Base-by-base conservation (phyloP, 1,140 invertebrate genomes). In the Steinernema khuongi region DNA sequence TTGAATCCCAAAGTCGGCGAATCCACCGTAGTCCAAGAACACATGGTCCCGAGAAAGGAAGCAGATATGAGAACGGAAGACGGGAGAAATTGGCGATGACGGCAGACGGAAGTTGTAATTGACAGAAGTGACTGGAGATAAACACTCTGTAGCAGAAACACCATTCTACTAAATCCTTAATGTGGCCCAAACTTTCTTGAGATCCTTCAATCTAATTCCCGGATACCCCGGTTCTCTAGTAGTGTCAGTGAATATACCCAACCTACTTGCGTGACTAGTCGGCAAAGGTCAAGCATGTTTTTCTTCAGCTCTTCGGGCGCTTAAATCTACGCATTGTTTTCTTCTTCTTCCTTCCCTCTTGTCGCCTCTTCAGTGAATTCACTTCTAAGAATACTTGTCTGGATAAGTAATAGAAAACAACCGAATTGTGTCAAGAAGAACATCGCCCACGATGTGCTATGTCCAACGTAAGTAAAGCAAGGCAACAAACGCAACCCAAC, bases 321-420 rank as follows among this genome's bases (percentile, higher is more conserved):
- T 43, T 43, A 36, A 19, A 41, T 43, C 17, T 70, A 18, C 0
- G 44, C 69, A 28, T 44, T 44, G 31, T 44, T 44, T 70, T 70
- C 69, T 43, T 70, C 69, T 70, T 70, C 69, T 70, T 32, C 60
- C 19, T 50, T 29, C 36, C 60, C 69, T 1, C 69, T 36, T 31
- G 60, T 36, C 22, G 69, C 33, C 26, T 70, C 69, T 70, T 11
- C 30, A 70, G 60, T 19, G n/a, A n/a, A n/a, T n/a, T n/a, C n/a
- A n/a, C n/a, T n/a, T n/a, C n/a, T n/a, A n/a, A n/a, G n/a, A n/a
- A n/a, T n/a, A n/a, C n/a, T n/a, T n/a, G n/a, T n/a, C n/a, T n/a
- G n/a, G n/a, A n/a, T n/a, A n/a, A n/a, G n/a, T n/a, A n/a, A n/a
- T n/a, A n/a, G n/a, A n/a, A n/a, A n/a, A n/a, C n/a, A n/a, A n/a